Evolutionary conservation across 2,797 vertebrate species (phyloP), one percentile per base, ranked within the genome.

Genomic region (Malurus leucopterus): DNA sequence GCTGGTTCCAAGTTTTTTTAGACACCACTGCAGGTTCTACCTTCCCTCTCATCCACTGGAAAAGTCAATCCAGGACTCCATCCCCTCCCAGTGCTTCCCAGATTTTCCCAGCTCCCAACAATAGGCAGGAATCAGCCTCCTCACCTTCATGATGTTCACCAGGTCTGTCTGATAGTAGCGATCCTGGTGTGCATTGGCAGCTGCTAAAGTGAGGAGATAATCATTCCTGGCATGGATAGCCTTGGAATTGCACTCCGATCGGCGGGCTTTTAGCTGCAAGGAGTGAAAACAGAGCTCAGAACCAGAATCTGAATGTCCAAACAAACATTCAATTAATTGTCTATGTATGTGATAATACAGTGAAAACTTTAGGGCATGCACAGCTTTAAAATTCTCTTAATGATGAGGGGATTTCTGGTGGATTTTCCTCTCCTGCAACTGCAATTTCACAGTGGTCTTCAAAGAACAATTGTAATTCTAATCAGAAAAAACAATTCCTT

Each of bases 201-300:
- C 99, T 70, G 99, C 99, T 92, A 99, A 96, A 1, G 98, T 99
- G 83, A 99, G 98, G 85, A 99, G 98, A 93, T 99, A 99, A 95
- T 99, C 99, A n/a, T 99, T 99, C 95, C 99, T 97, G 24, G 99
- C 98, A 0, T 99, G 99, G 26, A 98, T 99, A 2, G 99, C 99
- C 97, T 99, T 99, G 73, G 99, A 98, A 95, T 99, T 99, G 91
- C 98, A 99, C 91, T 99, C 99, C 5, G 98, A 99, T 55, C 98
- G 97, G 47, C 99, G 98, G 3, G 99, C 99, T 99, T 99, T 99
- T 97, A 99, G 99, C 99, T 99, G 92, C 49, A 90, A 13, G 2
- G 4, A 92, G 59, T 1, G 22, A 47, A 24, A 84, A 58, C 32
- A 34, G 6, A 36, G 38, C 16, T 32, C 53, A 4, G 1, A 6